Percentiles rank a stretch among this genome's conserved stretches.
phyloP scores from a whole-genome alignment of 2,113 vertebrate species.

The Vulpes vulpes region DNA sequence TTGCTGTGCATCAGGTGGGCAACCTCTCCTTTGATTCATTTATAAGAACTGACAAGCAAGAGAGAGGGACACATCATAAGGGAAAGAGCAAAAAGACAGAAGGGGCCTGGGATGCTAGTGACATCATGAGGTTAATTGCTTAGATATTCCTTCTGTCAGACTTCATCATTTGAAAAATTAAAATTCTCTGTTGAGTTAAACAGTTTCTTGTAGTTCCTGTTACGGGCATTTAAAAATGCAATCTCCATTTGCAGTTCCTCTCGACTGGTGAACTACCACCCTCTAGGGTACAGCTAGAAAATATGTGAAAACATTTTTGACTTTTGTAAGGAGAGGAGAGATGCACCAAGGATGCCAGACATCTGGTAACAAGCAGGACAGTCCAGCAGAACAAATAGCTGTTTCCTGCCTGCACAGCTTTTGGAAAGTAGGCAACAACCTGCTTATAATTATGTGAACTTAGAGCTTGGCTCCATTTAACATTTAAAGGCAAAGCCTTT shows the following conservation, averaged over 20 bases:
- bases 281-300: neutral
- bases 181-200: neutral
- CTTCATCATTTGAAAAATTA: neutral
- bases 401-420: neutral
- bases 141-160: neutral
- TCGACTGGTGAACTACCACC: neutral
- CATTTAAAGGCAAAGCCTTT: neutral
- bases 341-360: neutral
- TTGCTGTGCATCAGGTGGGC: neutral
- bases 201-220: neutral
- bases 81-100: neutral
- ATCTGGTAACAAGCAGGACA: neutral
- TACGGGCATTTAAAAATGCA: neutral
- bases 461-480: neutral
- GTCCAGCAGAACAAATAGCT: neutral
- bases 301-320: neutral
- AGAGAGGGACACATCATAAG: neutral
- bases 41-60: neutral
- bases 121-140: neutral
- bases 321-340: neutral
- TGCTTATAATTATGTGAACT: neutral
- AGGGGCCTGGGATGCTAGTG: neutral
- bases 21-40: neutral
- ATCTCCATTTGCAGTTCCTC: neutral
- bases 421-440: neutral